phyloP scores from a whole-genome alignment of 2,113 vertebrate species.

The Lycaon pictus region DNA sequence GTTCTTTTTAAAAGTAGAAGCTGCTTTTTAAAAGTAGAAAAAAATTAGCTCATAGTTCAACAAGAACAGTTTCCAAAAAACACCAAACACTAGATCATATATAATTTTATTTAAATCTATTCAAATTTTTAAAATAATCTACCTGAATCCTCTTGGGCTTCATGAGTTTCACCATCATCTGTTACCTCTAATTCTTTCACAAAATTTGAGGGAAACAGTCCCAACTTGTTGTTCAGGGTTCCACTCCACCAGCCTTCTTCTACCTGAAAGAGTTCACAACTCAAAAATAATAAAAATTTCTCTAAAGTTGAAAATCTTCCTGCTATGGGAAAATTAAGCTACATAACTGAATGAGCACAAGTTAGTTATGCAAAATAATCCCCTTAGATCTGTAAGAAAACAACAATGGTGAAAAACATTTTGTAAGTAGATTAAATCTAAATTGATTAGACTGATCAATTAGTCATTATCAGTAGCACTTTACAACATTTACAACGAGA shows the following conservation, averaged over 20 bases:
- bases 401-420: background rate
- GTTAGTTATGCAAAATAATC: conserved; percentile 32
- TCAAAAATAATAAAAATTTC: conserved; percentile 61
- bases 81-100: background rate
- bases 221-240: conserved; percentile 90
- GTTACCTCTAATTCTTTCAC: conserved; percentile 93
- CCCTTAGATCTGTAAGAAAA: conserved; percentile 33
- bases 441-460: background rate
- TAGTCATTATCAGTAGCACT: background rate
- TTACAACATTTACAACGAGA: conserved; percentile 28
- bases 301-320: conserved; percentile 4
- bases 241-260: conserved; percentile 99
- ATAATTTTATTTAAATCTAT: background rate
- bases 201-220: conserved; percentile 97
- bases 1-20: background rate
- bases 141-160: conserved; percentile 91
- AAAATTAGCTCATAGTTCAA: background rate
- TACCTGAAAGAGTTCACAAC: conserved; percentile 88
- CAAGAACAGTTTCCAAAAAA: background rate
- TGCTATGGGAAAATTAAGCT: background rate
- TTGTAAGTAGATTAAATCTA: conserved; percentile 37
- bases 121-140: conserved; percentile 49
- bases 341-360: background rate
- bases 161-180: conserved; percentile 90
- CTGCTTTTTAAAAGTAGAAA: background rate